Percentiles rank a stretch among this genome's conserved stretches.
Conservation (phyloP, 1,140 invertebrate species). For the Cherax destructor region DNA sequence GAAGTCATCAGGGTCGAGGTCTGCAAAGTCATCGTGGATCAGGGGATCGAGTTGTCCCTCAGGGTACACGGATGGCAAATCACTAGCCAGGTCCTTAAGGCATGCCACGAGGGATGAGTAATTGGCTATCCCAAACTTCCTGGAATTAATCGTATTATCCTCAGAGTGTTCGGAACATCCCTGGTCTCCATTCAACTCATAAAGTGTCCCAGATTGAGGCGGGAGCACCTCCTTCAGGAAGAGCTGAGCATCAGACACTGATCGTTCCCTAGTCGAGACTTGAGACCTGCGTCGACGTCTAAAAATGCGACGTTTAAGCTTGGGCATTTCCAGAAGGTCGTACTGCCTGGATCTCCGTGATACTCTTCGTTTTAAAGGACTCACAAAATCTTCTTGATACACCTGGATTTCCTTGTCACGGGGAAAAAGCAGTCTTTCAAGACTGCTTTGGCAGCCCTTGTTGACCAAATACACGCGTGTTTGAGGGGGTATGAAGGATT, state of each 20-base stretch:
- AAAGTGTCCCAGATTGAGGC: background rate
- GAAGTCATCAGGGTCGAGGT: conserved; percentile 52
- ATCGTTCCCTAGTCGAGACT: background rate
- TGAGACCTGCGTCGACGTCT: background rate
- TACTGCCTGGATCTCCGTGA: conserved; percentile 22
- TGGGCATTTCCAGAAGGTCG: conserved; percentile 41
- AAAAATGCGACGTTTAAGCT: conserved; percentile 43
- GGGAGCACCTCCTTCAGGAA: background rate
- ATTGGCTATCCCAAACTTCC: conserved; percentile 33
- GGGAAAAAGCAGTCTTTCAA: background rate
- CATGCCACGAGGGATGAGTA: conserved; percentile 48
- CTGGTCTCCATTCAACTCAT: no score
- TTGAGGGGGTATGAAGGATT: background rate
- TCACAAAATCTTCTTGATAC: conserved; percentile 31
- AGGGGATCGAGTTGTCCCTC: conserved; percentile 11
- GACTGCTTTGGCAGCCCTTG: conserved; percentile 6
- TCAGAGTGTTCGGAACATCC: background rate
- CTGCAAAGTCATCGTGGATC: conserved; percentile 41
- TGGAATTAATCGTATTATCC: background rate
- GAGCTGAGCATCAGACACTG: background rate
- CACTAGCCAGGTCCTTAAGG: conserved; percentile 32
- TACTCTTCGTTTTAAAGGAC: conserved; percentile 33
- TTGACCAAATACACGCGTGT: background rate
- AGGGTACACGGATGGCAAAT: conserved; percentile 54
- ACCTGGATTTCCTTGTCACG: conserved; percentile 50